A percentile compares a stretch with the other conserved stretches of the same genome.
These are phyloP conservation scores for Peromyscus aztecus DNA, from an alignment of 2,797 vertebrate species.

Conservation along the genomic window DNA sequence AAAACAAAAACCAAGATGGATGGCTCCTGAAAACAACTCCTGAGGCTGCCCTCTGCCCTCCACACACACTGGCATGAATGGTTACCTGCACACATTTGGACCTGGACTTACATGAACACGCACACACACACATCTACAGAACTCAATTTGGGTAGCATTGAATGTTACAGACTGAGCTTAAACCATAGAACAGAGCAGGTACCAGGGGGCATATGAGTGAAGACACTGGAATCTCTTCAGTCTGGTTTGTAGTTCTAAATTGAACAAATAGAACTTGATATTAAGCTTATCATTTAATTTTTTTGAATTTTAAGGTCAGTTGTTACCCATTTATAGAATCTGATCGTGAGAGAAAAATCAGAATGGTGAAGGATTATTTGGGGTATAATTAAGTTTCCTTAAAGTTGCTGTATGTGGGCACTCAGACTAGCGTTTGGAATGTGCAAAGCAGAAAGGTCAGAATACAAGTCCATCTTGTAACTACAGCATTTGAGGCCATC, in stretches of 20 bases:
- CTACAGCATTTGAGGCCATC: neutral
- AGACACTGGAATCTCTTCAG: conserved; percentile 32
- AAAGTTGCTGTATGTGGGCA: neutral
- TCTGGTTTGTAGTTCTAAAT: neutral
- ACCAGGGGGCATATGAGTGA: neutral
- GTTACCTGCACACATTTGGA: neutral
- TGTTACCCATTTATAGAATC: conserved; percentile 17
- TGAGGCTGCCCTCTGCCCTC: neutral
- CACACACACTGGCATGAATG: neutral
- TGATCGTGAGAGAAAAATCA: conserved; percentile 34
- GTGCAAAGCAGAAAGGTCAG: neutral
- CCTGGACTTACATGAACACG: neutral
- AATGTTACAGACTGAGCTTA: conserved; percentile 9
- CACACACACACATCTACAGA: neutral
- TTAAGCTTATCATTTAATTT: conserved; percentile 3
- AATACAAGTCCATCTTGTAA: neutral
- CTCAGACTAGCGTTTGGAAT: neutral
- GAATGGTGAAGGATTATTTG: conserved; percentile 34
- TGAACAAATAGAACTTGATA: neutral
- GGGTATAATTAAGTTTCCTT: neutral
- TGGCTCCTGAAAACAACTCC: neutral
- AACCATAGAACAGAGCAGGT: neutral
- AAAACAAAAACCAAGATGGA: neutral
- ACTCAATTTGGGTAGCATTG: conserved; percentile 20
- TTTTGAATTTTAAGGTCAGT: neutral